Base-by-base conservation (phyloP, 2,888 invertebrate species). In the Cheilosia vernalis region DNA sequence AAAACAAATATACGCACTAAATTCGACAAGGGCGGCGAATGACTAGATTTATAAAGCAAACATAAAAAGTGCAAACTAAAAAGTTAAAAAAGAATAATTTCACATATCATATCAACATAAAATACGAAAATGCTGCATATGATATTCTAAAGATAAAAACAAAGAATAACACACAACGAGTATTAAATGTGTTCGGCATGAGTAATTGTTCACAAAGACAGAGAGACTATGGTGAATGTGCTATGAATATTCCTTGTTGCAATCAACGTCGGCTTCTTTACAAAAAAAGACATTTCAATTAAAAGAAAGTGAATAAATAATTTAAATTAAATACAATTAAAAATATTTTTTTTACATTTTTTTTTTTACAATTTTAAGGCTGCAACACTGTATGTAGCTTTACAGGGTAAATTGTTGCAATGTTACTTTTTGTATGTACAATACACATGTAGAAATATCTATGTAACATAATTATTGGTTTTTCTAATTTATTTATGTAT, bases 261-360 rank as follows among this genome's bases (percentile, higher is more conserved):
- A n/a, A 56, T 17, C 5, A 44, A 10, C 10, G 42, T 56, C 55
- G 67, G 72, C 83, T 64, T 74, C 40, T n/a, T 19, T 67, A 67
- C 61, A 42, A 73, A 70, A 7, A 79, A 7, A 79, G 67, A 83
- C 83, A 84, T 84, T 84, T 78, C 69, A 19, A 64, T 79, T 58
- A 44, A 79, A 37, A 33, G 49, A 60, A 66, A 66, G 37, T 47
- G 64, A 80, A 85, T 85, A 85, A 85, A 85, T 85, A 85, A 85
- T 80, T 74, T 85, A 85, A 85, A 76, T 80, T 80, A 85, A 80
- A 85, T 80, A 80, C 47, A 70, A 76, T 74, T 80, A 80, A 80
- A 79, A 76, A 30, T 30, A 30, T 30, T 9, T 30, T 30, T 30
- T 30, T 76, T 85, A 85, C 70, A 66, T 64, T 44, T 10, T 74